phyloP scores from a whole-genome alignment of 2,113 vertebrate species.

The Conger conger region DNA sequence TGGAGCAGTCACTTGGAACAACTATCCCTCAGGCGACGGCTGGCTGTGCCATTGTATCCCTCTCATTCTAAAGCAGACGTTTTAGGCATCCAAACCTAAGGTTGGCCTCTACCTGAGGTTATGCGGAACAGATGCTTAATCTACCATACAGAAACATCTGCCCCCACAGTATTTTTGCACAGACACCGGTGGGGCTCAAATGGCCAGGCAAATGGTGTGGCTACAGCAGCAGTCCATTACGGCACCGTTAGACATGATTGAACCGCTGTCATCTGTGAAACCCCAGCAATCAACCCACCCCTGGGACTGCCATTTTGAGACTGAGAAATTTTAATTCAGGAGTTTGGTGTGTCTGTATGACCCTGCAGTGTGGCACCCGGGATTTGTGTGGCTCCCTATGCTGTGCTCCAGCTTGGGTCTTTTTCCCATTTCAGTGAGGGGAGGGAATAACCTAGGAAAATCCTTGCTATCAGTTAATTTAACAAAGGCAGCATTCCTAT shows the following conservation, averaged over 20 bases:
- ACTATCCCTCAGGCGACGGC: conserved; percentile 38
- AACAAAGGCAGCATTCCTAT: conserved; percentile 6
- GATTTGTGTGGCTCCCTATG: background rate
- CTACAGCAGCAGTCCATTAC: conserved; percentile 31
- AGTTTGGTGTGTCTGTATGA: background rate
- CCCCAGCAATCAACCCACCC: background rate
- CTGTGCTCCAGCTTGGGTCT: too few species aligned
- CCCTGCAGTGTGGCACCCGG: background rate
- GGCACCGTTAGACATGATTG: conserved; percentile 31
- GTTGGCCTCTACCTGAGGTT: conserved; percentile 49
- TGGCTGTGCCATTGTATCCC: conserved; percentile 49
- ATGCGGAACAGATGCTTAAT: conserved; percentile 54
- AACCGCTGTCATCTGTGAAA: conserved; percentile 28
- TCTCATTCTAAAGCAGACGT: conserved; percentile 46
- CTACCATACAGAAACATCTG: conserved; percentile 54
- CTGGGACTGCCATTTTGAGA: background rate
- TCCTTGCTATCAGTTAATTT: conserved; percentile 34
- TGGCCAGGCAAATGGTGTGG: conserved; percentile 39
- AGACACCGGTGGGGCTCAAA: conserved; percentile 48
- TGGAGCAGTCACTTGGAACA: conserved; percentile 50
- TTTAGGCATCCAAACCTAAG: conserved; percentile 40
- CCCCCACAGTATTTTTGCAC: conserved; percentile 38
- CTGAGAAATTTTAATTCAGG: background rate
- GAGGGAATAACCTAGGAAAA: background rate
- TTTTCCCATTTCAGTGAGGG: background rate